Evolutionary conservation across 53 echinoderm and acorn worm species (phyloP).

Genomic region (Paracentrotus lividus): DNA sequence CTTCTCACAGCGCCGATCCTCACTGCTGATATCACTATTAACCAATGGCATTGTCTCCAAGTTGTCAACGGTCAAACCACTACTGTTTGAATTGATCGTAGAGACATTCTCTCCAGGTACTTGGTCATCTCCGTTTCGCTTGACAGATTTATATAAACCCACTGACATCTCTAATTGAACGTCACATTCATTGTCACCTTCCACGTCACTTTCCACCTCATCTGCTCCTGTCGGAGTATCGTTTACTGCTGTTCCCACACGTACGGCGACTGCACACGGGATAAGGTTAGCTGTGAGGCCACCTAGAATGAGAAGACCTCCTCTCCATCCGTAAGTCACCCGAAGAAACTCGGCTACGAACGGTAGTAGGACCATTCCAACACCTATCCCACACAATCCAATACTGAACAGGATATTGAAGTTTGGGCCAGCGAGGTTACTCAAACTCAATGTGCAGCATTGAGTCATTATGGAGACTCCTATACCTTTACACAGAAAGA

Average conservation of each 20-base stretch:
- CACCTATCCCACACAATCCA: not conserved
- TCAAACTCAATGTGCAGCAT: no score
- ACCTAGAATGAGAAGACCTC: not conserved
- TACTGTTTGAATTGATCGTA: no score
- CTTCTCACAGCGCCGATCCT: no score
- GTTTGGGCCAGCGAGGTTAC: not conserved
- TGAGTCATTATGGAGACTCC: no score
- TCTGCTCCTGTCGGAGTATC: no score
- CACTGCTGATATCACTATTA: no score
- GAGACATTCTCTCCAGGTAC: no score
- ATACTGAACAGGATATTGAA: not conserved
- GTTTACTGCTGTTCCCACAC: not conserved
- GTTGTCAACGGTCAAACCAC: no score
- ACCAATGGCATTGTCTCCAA: no score
- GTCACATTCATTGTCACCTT: not conserved
- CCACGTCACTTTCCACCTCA: no score
- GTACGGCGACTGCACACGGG: not conserved
- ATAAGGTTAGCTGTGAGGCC: not conserved
- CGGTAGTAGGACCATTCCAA: not conserved
- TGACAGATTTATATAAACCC: not conserved
- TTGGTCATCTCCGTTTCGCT: not conserved
- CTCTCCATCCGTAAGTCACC: not conserved
- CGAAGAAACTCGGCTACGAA: not conserved
- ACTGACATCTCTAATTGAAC: not conserved
- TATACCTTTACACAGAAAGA: no score